Evolutionary conservation across 2,888 invertebrate species (phyloP).

Genomic region (Torymus tubicola): DNA sequence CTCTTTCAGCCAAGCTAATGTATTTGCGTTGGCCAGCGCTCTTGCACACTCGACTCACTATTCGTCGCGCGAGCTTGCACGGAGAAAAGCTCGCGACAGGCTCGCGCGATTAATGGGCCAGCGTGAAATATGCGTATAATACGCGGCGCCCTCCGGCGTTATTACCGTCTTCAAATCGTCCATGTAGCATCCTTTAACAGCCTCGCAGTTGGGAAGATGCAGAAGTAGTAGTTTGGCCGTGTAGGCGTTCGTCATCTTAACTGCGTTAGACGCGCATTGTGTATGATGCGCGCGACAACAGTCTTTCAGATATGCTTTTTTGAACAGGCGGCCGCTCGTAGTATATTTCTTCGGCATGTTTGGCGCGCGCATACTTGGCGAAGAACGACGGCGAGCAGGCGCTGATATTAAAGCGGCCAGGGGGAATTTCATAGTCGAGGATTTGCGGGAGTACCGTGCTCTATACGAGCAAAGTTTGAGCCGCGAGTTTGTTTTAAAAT

Average conservation of each 20-base stretch:
- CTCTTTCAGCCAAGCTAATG: conserved; percentile 63
- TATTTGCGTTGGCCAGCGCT: conserved; percentile 67
- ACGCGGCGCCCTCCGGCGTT: not conserved
- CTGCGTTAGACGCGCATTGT: conserved; percentile 11
- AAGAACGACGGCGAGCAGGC: no score
- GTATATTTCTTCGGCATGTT: not conserved
- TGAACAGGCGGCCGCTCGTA: not conserved
- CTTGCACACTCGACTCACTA: conserved; percentile 18
- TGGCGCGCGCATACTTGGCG: not conserved
- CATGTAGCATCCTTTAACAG: conserved; percentile 13
- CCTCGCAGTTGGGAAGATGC: not conserved
- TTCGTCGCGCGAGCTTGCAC: conserved; percentile 29
- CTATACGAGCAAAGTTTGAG: not conserved
- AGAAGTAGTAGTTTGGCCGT: not conserved
- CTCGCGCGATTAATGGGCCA: conserved; percentile 37
- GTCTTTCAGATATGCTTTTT: no score
- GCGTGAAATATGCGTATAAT: conserved; percentile 22
- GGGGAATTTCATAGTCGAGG: conserved; percentile 1
- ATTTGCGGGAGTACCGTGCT: conserved; percentile 7
- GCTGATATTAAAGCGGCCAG: not conserved
- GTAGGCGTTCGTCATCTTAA: conserved; percentile 37
- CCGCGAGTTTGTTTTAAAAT: conserved; percentile 12
- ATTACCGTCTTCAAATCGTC: conserved; percentile 53
- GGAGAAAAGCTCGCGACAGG: not conserved
- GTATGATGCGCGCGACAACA: not conserved